Conservation (phyloP, 2,113 vertebrate genomes). For the Formicarius rufipectus region DNA sequence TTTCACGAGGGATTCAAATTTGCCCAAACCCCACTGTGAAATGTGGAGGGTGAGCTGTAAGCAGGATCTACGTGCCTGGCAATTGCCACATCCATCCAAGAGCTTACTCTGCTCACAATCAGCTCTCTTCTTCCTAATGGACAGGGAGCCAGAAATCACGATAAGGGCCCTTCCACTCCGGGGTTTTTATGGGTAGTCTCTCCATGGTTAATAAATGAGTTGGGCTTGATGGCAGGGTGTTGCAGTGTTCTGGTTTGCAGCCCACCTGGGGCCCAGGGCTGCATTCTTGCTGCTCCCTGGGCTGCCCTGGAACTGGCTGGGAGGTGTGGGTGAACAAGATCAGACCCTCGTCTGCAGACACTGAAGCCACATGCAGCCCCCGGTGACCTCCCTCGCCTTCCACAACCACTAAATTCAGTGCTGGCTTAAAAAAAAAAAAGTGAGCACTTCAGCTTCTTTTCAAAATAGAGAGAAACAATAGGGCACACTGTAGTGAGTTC, state of each 20-base stretch:
- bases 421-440: slow-evolving; percentile 59
- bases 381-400: slow-evolving; percentile 53
- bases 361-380: slow-evolving; percentile 59
- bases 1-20: neutral
- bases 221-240: slow-evolving; percentile 6
- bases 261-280: neutral
- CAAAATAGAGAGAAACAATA: slow-evolving; percentile 81
- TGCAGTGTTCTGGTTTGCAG: slow-evolving; percentile 24
- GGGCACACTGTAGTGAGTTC: slow-evolving; percentile 81
- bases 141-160: slow-evolving; percentile 25
- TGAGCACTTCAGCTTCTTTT: slow-evolving; percentile 75
- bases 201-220: slow-evolving; percentile 53
- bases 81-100: neutral
- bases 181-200: neutral
- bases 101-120: slow-evolving; percentile 2
- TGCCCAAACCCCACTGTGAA: neutral
- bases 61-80: neutral
- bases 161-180: neutral
- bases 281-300: slow-evolving; percentile 16
- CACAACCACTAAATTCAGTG: slow-evolving; percentile 65
- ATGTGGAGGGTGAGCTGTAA: neutral
- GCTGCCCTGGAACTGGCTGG: slow-evolving; percentile 48
- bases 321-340: slow-evolving; percentile 64
- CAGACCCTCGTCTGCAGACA: slow-evolving; percentile 50
- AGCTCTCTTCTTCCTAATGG: neutral